Conservation (phyloP, 2,888 invertebrate species). For the Itoplectis maculator region DNA sequence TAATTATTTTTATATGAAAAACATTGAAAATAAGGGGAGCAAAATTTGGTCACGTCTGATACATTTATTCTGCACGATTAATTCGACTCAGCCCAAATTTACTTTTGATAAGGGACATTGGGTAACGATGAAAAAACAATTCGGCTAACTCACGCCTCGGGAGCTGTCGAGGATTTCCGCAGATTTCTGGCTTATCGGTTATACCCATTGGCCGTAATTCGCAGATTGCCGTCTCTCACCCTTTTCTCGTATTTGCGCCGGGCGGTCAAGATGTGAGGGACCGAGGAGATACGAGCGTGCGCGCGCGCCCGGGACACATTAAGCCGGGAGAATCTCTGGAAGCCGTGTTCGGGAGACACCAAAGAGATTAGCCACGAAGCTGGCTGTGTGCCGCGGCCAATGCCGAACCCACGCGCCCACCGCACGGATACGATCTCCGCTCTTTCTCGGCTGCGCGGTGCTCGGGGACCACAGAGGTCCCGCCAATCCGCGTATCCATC, state of each 20-base stretch:
- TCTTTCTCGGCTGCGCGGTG: conserved; percentile 54
- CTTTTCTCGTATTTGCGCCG: conserved; percentile 5
- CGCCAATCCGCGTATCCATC: conserved; percentile 61
- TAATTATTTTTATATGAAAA: no score
- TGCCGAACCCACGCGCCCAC: conserved; percentile 67
- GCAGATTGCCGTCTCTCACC: background rate
- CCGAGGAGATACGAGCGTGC: conserved; percentile 20
- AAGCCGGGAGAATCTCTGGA: conserved; percentile 72
- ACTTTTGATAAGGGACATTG: background rate
- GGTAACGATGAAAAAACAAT: background rate
- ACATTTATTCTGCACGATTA: background rate
- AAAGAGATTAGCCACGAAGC: conserved; percentile 74
- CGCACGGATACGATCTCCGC: conserved; percentile 70
- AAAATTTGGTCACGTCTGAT: no score
- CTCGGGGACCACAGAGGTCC: conserved; percentile 49
- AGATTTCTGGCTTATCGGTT: background rate
- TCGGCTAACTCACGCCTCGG: background rate
- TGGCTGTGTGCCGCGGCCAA: conserved; percentile 43
- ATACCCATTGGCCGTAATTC: conserved; percentile 18
- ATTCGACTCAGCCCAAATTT: background rate
- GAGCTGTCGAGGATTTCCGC: background rate
- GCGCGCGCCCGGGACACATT: conserved; percentile 53
- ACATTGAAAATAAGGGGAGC: no score
- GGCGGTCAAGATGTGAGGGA: conserved; percentile 31
- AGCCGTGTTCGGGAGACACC: conserved; percentile 71